phyloP scores from a whole-genome alignment of 2,888 invertebrate genomes.

The Hydriomena furcata region DNA sequence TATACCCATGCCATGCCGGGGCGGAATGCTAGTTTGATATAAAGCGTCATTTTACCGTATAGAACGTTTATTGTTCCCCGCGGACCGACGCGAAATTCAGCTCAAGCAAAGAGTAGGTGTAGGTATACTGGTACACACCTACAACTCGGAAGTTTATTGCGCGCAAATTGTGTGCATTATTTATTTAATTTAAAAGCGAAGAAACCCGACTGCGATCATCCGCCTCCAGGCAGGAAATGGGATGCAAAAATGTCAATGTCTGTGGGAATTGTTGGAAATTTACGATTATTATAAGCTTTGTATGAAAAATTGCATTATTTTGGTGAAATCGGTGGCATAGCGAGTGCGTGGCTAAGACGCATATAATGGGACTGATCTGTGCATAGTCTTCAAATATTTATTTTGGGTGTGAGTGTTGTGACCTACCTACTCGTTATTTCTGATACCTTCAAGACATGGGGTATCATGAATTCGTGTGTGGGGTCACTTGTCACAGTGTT shows the following conservation, averaged over 20 bases:
- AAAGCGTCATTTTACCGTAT: constrained; percentile 54
- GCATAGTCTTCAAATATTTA: no score
- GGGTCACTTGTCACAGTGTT: no score
- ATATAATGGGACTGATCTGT: no score
- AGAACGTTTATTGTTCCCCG: constrained; percentile 74
- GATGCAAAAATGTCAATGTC: constrained; percentile 28
- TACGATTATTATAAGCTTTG: neutral
- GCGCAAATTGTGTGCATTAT: constrained; percentile 82
- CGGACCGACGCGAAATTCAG: constrained; percentile 68
- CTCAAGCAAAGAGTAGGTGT: constrained; percentile 54
- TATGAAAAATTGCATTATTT: no score
- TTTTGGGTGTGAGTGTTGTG: no score
- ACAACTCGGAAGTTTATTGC: constrained; percentile 77
- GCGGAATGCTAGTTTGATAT: neutral
- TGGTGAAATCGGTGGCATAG: no score
- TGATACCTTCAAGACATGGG: no score
- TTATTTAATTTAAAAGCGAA: constrained; percentile 83
- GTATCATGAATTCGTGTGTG: no score
- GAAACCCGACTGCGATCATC: constrained; percentile 74
- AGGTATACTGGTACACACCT: constrained; percentile 54
- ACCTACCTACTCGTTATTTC: no score
- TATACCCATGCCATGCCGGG: no score
- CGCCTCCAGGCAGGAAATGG: constrained; percentile 53
- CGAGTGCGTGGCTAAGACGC: no score
- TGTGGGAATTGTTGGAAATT: neutral